Evolutionary conservation across 2,888 invertebrate species (phyloP), one percentile per base, ranked within the genome.

Genomic region (Scaptomyza caliginosa): DNA sequence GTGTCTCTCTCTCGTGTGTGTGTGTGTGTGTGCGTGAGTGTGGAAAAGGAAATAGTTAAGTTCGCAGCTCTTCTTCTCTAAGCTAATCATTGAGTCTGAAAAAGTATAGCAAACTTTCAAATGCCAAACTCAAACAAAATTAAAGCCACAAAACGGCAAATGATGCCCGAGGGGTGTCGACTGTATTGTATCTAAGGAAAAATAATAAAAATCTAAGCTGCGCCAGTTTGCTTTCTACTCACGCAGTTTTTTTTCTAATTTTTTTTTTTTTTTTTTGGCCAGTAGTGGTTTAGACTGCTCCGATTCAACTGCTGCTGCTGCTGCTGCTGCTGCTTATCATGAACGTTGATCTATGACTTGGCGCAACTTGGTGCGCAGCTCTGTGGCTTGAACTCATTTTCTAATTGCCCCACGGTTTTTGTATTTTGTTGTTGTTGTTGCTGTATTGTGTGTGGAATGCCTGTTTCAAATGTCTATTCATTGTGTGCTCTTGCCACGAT

Each of bases 301-400:
- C 38, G 36, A 40, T 17, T 50, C 36, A n/a, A 45, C 26, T 19
- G 16, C 30, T n/a, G 1, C 30, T 1, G n/a, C n/a, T 32, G 2
- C 3, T 13, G 24, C 45, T 45, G n/a, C 21, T 48, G 42, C 21
- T 56, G 80, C 80, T 86, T 81, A 81, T 81, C 81, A 59, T 83
- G 86, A 83, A 86, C 81, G 81, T 67, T 81, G 86, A 81, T 81
- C 81, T 86, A 86, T 81, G 86, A 81, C 80, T 86, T 58, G 76
- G 68, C 70, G 64, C 74, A 74, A 72, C 56, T 73, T 70, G 74
- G 77, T 71, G 73, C 74, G 78, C 79, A 56, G 77, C 57, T 75
- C 57, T 34, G 34, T 34, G 34, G 68, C 71, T 81, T 85, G 79
- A 83, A 81, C 81, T 86, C 81, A 81, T 81, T 81, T 86, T 86